Evolutionary conservation across 2,797 vertebrate species (phyloP).

Genomic region (Cetoscarus ocellatus): DNA sequence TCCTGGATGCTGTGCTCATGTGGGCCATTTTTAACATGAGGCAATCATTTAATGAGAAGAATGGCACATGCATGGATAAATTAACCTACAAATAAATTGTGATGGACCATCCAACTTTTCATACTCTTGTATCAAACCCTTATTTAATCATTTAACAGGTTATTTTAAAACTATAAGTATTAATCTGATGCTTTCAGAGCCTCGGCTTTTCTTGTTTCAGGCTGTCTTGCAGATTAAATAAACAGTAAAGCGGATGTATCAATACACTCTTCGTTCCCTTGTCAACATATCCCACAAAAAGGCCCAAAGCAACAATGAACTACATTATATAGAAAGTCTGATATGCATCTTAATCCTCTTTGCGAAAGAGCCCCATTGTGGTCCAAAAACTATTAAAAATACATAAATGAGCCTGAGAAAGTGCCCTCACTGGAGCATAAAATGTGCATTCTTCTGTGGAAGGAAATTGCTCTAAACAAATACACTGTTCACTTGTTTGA

Average conservation of each 20-base stretch:
- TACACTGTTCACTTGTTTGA: neutral
- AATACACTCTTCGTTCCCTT: neutral
- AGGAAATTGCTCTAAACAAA: neutral
- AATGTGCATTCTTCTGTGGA: neutral
- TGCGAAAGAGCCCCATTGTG: neutral
- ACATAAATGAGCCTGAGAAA: slow-evolving; percentile 3
- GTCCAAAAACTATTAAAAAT: slow-evolving; percentile 4
- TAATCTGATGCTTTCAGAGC: neutral
- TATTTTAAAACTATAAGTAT: neutral
- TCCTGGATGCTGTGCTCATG: slow-evolving; percentile 24
- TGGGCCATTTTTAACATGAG: slow-evolving; percentile 34
- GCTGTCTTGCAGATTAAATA: neutral
- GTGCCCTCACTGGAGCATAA: slow-evolving; percentile 3
- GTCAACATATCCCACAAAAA: neutral
- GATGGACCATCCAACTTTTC: neutral
- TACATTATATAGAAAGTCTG: neutral
- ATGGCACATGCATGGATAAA: neutral
- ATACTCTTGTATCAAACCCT: neutral
- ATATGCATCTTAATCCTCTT: neutral
- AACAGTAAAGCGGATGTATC: neutral
- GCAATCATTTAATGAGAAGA: neutral
- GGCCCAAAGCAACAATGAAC: neutral
- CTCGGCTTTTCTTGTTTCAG: neutral
- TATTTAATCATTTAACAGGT: neutral
- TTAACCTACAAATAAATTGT: neutral